Evolutionary conservation across 2,888 invertebrate species (phyloP).

Genomic region (Rotaria macrura): DNA sequence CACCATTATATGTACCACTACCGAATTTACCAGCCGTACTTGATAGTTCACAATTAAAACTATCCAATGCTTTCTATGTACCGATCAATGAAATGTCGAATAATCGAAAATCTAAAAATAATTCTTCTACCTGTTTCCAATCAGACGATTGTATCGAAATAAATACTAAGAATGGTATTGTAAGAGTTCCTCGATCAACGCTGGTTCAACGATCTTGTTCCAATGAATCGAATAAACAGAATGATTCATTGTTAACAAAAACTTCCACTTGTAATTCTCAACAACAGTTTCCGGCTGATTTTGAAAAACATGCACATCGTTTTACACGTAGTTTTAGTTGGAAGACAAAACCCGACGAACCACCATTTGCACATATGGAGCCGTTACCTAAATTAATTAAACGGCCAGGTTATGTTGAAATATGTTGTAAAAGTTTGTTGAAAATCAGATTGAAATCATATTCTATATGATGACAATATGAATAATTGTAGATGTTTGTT

Average conservation of each 20-base stretch:
- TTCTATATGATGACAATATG: neutral
- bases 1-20: neutral
- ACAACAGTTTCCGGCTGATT: neutral
- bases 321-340: neutral
- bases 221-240: neutral
- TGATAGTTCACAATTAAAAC: neutral
- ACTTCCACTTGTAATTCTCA: neutral
- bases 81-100: neutral
- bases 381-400: neutral
- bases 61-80: neutral
- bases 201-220: neutral
- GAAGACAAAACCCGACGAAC: neutral
- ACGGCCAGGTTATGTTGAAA: neutral
- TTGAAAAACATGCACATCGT: neutral
- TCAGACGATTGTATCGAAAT: neutral
- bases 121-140: neutral
- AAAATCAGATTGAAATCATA: neutral
- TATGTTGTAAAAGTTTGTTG: neutral
- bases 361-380: neutral
- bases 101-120: neutral
- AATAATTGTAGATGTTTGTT: neutral
- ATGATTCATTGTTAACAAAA: neutral
- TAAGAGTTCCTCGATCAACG: neutral
- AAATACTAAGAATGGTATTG: neutral
- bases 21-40: neutral